phyloP scores from a whole-genome alignment of 2,113 vertebrate species.

The Anoplopoma fimbria region DNA sequence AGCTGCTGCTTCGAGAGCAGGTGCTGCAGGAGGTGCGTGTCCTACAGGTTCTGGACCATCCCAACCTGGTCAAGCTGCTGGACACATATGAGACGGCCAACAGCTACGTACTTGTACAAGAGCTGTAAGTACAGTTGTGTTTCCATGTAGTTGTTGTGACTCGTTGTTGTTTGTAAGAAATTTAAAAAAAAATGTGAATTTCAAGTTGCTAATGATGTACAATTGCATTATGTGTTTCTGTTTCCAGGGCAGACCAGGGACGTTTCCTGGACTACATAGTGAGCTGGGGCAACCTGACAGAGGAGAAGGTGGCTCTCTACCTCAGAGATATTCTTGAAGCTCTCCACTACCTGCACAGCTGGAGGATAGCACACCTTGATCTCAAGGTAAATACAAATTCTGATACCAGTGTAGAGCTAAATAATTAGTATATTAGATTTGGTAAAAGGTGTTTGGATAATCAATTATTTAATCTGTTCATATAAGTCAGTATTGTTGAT shows the following conservation, averaged over 20 bases:
- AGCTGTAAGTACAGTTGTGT: slow-evolving; percentile 87
- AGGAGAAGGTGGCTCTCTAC: slow-evolving; percentile 94
- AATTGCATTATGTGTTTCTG: slow-evolving; percentile 20
- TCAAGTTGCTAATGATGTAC: background rate
- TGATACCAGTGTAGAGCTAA: background rate
- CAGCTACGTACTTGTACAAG: slow-evolving; percentile 92
- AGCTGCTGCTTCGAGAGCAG: slow-evolving; percentile 95
- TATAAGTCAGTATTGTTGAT: background rate
- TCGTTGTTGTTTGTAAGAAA: background rate
- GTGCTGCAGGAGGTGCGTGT: slow-evolving; percentile 94
- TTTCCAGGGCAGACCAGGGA: slow-evolving; percentile 93
- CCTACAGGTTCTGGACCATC: slow-evolving; percentile 94
- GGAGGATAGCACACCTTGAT: slow-evolving; percentile 97
- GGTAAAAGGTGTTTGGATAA: background rate
- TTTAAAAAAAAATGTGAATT: background rate
- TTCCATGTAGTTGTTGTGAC: background rate
- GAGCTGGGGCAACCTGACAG: slow-evolving; percentile 96
- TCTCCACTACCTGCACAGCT: slow-evolving; percentile 96
- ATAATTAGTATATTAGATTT: background rate
- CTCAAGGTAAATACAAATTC: slow-evolving; percentile 87
- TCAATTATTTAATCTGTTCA: background rate
- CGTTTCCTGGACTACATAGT: slow-evolving; percentile 97
- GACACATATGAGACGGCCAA: slow-evolving; percentile 94
- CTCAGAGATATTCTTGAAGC: slow-evolving; percentile 97
- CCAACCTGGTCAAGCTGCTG: slow-evolving; percentile 91